Evolutionary conservation across 2,113 vertebrate genomes (phyloP), one percentile per base, ranked within the genome.

Genomic region (Oreochromis aureus): DNA sequence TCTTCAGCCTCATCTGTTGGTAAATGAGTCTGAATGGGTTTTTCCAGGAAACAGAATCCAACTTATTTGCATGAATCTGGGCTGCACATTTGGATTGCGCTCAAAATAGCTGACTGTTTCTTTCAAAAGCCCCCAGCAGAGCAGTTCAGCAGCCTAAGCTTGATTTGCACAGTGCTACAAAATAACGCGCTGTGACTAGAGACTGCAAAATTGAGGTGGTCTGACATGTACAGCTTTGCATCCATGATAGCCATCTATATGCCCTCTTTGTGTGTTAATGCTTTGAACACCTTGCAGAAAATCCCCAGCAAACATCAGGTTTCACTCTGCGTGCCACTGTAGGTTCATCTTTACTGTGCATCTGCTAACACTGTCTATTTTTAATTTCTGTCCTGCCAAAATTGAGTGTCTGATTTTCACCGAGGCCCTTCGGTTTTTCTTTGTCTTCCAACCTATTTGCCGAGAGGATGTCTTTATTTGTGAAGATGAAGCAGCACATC

Each of bases 121-220:
- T 83, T 90, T 89, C 87, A 85, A 86, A 87, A 87, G 51, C 86
- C 91, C 92, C 88, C 92, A 89, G 90, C 86, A 86, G 91, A 91
- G 86, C 80, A 59, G 34, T 92, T 87, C 84, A 90, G 92, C 89
- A 90, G 90, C 76, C 82, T 89, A 63, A 78, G 92, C 86, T 83
- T 3, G 34, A 59, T 80, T 91, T 19, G 84, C 30, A 54, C 86
- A 46, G 87, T 12, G 3, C 83, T 79, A 12, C 87, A 91, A 90
- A 95, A 95, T 93, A 95, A 94, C 91, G 89, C 44, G 91, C 90
- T 61, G 83, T 69, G 92, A 89, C 81, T 15, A 84, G 84, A 82
- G 76, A 85, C 89, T 93, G 81, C 73, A 53, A 81, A 92, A 90
- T 86, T 91, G 32, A 84, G 83, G 83, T 48, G 88, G 90, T 89